Base-by-base conservation (phyloP, 1,140 invertebrate species). In the Macrobrachium nipponense region DNA sequence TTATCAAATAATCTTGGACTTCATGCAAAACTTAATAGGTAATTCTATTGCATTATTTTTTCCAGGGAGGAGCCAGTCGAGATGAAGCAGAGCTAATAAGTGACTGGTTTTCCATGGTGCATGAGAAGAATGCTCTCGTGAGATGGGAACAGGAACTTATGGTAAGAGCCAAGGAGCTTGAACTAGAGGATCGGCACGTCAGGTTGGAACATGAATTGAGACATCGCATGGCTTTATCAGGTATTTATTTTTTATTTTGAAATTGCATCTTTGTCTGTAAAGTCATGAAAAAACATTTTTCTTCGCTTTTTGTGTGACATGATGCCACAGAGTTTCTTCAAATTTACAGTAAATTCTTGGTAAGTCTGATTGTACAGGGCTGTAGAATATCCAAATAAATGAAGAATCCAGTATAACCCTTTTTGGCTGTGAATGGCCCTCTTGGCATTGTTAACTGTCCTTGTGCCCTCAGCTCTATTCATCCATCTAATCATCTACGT, bases 91-190 rank as follows among this genome's bases (percentile, higher is more conserved):
- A 95, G 89, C 92, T 97, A 86, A 92, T 97, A 85, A 94, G 95
- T 75, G 95, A 97, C 91, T 96, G 96, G 95, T 96, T 97, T 90
- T 94, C 95, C 90, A 92, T 97, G 87, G 95, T 97, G 92, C 93
- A 96, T 87, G 95, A 97, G 91, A 94, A 96, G 89, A 96, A 95
- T 88, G 95, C 95, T 90, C 90, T 94, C 68, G 93, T 95, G 68
- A 92, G 96, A 89, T 95, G 95, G 89, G 96, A 97, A 90, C 95
- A 95, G 87, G 96, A 97, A 91, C 92, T 97, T 73, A 92, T 95
- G 88, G 94, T 97, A 62, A 92, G 95, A 88, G 95, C 95, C 58
- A 94, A 96, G 91, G 96, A 97, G 91, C 92, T 97, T 60, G 95
- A 97, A 90, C 91, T 97, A 51, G 96, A 97, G 91, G 96, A 97